Evolutionary conservation across 2,113 vertebrate species (phyloP).

Genomic region (Phodopus roborovskii): DNA sequence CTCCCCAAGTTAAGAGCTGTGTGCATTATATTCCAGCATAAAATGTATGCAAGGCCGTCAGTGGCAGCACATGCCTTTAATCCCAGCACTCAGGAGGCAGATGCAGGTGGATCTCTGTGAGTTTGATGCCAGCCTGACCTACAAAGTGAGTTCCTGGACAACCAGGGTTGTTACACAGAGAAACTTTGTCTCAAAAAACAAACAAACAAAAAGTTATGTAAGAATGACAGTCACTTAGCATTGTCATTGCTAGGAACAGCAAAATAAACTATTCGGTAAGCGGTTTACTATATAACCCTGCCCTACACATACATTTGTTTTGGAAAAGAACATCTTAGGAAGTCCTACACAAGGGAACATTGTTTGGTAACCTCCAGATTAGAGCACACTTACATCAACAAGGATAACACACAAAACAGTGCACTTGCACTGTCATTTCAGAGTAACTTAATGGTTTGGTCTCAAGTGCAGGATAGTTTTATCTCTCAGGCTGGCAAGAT

Average conservation of each 20-base stretch:
- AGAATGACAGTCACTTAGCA: neutral
- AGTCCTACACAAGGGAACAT: conserved; percentile 19
- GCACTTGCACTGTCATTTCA: conserved; percentile 49
- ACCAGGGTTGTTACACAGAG: too few species aligned
- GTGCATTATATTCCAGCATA: neutral
- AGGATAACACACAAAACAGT: conserved; percentile 20
- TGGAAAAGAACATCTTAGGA: conserved; percentile 23
- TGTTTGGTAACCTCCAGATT: conserved; percentile 45
- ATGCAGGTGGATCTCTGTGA: too few species aligned
- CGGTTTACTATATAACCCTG: neutral
- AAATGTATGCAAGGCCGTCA: neutral
- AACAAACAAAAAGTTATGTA: neutral
- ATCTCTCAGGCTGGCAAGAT: conserved; percentile 35
- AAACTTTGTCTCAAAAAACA: too few species aligned
- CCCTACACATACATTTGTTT: neutral
- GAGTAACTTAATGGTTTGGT: conserved; percentile 44
- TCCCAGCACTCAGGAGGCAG: too few species aligned
- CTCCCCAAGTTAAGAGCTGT: neutral
- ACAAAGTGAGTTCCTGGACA: too few species aligned
- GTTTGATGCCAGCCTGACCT: too few species aligned
- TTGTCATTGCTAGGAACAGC: neutral
- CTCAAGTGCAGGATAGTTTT: conserved; percentile 34
- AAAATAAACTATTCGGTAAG: neutral
- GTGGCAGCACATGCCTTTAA: too few species aligned
- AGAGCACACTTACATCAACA: conserved; percentile 56